These are phyloP conservation scores for Procambarus clarkii DNA, from an alignment of 1,140 invertebrate genomes.

Conservation along the genomic window DNA sequence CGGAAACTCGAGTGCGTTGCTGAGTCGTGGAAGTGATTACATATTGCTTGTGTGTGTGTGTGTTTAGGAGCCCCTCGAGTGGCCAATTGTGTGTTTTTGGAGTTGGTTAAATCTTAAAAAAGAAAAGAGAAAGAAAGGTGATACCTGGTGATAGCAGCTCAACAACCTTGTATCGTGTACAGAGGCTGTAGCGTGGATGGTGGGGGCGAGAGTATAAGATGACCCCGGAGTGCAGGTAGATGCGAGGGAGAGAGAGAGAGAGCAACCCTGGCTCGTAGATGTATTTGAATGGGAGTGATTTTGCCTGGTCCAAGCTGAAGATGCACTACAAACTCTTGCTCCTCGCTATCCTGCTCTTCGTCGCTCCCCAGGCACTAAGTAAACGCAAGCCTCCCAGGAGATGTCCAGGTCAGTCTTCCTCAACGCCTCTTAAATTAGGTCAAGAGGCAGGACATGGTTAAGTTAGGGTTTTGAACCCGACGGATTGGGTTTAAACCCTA, in stretches of 20 bases:
- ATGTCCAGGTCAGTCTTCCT: slow-evolving; percentile 48
- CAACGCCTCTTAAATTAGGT: too few relatives aligned
- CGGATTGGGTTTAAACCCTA: too few relatives aligned
- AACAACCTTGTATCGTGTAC: neutral
- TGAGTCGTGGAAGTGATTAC: neutral
- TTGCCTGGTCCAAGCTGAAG: slow-evolving; percentile 45
- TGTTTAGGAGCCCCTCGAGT: neutral
- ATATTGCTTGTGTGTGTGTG: neutral
- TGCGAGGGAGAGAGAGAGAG: neutral
- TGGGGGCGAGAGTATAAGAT: neutral
- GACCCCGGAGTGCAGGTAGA: slow-evolving; percentile 30
- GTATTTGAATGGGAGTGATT: slow-evolving; percentile 37
- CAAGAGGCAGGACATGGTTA: too few relatives aligned
- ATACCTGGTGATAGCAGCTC: neutral
- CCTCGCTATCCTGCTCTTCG: slow-evolving; percentile 54
- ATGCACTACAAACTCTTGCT: slow-evolving; percentile 63
- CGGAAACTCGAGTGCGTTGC: neutral
- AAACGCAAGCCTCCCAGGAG: slow-evolving; percentile 51
- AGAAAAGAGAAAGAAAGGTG: slow-evolving; percentile 14
- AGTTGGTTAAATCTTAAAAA: neutral
- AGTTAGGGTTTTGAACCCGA: too few relatives aligned
- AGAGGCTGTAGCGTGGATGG: neutral
- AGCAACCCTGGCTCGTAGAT: slow-evolving; percentile 26
- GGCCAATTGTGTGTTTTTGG: slow-evolving; percentile 3
- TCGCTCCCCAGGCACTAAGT: slow-evolving; percentile 63